Percentiles rank a stretch among this genome's conserved stretches.
Conservation (phyloP, 1,140 invertebrate species). For the Drosophila nasuta region DNA sequence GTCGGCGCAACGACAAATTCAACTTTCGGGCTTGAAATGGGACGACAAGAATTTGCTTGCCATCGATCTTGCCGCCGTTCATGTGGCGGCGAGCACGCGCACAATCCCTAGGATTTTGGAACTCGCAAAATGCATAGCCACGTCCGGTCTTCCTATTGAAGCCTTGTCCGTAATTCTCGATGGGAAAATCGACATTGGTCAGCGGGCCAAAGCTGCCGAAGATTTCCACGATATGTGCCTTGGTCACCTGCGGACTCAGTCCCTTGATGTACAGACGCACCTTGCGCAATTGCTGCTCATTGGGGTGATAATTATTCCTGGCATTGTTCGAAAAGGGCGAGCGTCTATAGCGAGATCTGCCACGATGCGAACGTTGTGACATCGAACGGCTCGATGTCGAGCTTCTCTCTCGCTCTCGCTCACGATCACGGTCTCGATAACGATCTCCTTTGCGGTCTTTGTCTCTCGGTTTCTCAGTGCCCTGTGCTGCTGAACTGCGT, state of each 20-base stretch:
- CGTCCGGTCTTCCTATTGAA: conserved; percentile 13
- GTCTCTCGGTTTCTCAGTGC: too few species aligned
- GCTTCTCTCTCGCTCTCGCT: not conserved
- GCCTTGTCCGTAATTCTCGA: conserved; percentile 22
- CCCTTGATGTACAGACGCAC: conserved; percentile 64
- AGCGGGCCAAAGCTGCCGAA: conserved; percentile 57
- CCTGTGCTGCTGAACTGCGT: too few species aligned
- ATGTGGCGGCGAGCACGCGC: conserved; percentile 53
- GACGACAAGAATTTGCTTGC: conserved; percentile 45
- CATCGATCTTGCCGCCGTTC: conserved; percentile 63
- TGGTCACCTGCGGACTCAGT: conserved; percentile 53
- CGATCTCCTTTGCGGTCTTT: too few species aligned
- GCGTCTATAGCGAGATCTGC: not conserved
- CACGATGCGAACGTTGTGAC: not conserved
- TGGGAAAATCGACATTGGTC: conserved; percentile 60
- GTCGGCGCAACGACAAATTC: conserved; percentile 45
- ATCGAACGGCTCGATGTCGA: not conserved
- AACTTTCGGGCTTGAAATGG: conserved; percentile 52
- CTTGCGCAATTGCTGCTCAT: not conserved
- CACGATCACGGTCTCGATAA: not conserved
- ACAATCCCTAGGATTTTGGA: conserved; percentile 47
- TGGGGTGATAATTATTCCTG: not conserved
- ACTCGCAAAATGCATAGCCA: conserved; percentile 67
- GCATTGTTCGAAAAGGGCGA: not conserved
- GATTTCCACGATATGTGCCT: conserved; percentile 58